Percentiles rank a stretch among this genome's conserved stretches.
Conservation (phyloP, 2,888 invertebrate genomes). For the Acleris cristana region DNA sequence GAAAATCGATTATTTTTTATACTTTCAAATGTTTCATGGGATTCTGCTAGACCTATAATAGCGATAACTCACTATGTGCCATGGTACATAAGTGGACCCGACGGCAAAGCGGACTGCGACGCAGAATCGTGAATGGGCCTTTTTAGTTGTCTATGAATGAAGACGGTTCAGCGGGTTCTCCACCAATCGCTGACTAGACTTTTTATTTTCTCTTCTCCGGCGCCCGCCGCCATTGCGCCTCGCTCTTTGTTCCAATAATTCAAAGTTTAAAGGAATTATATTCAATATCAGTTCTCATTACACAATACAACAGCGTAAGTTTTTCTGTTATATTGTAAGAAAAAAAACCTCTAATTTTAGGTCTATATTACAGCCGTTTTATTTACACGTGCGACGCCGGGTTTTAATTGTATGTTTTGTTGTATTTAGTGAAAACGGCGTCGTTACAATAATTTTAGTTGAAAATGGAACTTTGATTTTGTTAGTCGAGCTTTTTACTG, state of each 20-base stretch:
- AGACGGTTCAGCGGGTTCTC: not conserved
- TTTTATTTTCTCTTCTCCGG: conserved; percentile 17
- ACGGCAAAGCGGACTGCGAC: too few relatives aligned
- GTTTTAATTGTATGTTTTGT: conserved; percentile 20
- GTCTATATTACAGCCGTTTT: not conserved
- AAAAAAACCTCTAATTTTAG: not conserved
- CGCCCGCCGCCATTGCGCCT: conserved; percentile 28
- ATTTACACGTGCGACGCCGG: conserved; percentile 14
- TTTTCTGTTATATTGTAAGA: not conserved
- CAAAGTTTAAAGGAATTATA: not conserved
- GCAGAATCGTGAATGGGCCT: too few relatives aligned
- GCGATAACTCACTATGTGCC: too few relatives aligned
- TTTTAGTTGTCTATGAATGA: conserved; percentile 23
- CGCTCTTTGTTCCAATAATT: conserved; percentile 5
- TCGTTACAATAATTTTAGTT: not conserved
- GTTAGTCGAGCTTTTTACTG: too few relatives aligned
- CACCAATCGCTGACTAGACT: conserved; percentile 9
- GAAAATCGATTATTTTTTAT: too few relatives aligned
- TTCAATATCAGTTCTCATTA: not conserved
- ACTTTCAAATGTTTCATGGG: too few relatives aligned
- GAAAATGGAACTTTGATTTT: too few relatives aligned
- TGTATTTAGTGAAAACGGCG: not conserved
- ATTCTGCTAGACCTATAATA: too few relatives aligned
- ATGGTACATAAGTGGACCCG: too few relatives aligned
- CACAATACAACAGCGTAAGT: conserved; percentile 1